These are phyloP conservation scores for Acanthosoma haemorrhoidale DNA, from an alignment of 2,888 invertebrate species.

Conservation along the genomic window DNA sequence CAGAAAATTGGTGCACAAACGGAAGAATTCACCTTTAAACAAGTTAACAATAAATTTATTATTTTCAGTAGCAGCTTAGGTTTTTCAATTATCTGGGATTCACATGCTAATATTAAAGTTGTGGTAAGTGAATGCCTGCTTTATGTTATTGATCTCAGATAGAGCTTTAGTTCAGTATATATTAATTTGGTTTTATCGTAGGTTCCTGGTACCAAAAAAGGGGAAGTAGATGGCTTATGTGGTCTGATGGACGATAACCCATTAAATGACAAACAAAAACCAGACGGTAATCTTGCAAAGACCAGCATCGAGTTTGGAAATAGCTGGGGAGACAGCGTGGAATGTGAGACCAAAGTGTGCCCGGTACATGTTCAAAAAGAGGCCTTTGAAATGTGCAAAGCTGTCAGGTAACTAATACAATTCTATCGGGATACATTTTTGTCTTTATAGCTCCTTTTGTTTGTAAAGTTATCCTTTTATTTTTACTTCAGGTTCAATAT, in stretches of 20 bases:
- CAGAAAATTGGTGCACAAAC: constrained; percentile 57
- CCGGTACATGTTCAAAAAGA: constrained; percentile 57
- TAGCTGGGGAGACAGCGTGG: constrained; percentile 55
- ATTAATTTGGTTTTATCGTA: constrained; percentile 41
- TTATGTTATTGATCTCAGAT: not conserved
- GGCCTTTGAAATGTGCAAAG: constrained; percentile 63
- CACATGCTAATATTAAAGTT: constrained; percentile 63
- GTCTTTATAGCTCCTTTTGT: no score
- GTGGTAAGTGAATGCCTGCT: constrained; percentile 52
- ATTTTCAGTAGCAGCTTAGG: constrained; percentile 65
- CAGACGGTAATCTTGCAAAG: constrained; percentile 58
- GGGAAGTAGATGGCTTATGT: constrained; percentile 71
- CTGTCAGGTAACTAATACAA: constrained; percentile 53
- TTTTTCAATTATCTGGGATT: constrained; percentile 67
- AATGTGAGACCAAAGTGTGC: constrained; percentile 59
- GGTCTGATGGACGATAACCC: constrained; percentile 65
- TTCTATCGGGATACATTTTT: not conserved
- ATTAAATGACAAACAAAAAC: constrained; percentile 64
- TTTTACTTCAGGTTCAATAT: no score
- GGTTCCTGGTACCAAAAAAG: constrained; percentile 55
- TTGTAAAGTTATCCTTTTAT: no score
- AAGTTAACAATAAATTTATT: constrained; percentile 62
- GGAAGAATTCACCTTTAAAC: constrained; percentile 61
- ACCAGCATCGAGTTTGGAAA: constrained; percentile 68
- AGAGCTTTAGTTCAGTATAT: not conserved